A percentile compares a stretch with the other conserved stretches of the same genome.
These are phyloP conservation scores for Taenioides sp. DNA, from an alignment of 2,797 vertebrate species.

Conservation along the genomic window DNA sequence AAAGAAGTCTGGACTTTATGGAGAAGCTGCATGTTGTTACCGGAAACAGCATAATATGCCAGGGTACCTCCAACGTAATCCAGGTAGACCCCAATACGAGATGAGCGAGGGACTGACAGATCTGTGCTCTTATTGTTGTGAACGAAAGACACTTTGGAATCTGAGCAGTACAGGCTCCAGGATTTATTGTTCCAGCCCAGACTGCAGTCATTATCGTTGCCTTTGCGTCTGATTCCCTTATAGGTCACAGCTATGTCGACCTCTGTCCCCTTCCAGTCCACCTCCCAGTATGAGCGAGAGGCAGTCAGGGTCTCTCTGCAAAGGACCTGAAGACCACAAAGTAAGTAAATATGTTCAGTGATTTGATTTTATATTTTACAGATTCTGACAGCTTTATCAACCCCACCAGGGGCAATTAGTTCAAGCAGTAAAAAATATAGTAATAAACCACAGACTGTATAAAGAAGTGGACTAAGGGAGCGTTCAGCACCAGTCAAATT, in stretches of 20 bases:
- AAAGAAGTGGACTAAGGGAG: too few species aligned
- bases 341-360: neutral
- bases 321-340: constrained; percentile 58
- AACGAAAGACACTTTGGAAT: constrained; percentile 75
- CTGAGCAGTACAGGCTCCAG: constrained; percentile 82
- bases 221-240: constrained; percentile 75
- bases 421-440: too few species aligned
- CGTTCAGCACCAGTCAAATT: too few species aligned
- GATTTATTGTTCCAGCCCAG: constrained; percentile 82
- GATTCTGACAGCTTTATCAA: neutral
- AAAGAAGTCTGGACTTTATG: constrained; percentile 75
- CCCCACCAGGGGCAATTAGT: too few species aligned
- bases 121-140: constrained; percentile 76
- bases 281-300: constrained; percentile 79
- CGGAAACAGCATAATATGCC: constrained; percentile 77
- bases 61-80: constrained; percentile 72
- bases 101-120: constrained; percentile 56
- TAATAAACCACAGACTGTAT: too few species aligned
- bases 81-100: constrained; percentile 77
- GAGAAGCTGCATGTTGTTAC: constrained; percentile 74
- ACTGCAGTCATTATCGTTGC: constrained; percentile 73
- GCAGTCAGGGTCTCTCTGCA: constrained; percentile 71
- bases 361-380: neutral
- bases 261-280: constrained; percentile 78
- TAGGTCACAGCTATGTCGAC: constrained; percentile 75